Base-by-base conservation (phyloP, 2,113 vertebrate species). In the Pachycephala philippinensis region DNA sequence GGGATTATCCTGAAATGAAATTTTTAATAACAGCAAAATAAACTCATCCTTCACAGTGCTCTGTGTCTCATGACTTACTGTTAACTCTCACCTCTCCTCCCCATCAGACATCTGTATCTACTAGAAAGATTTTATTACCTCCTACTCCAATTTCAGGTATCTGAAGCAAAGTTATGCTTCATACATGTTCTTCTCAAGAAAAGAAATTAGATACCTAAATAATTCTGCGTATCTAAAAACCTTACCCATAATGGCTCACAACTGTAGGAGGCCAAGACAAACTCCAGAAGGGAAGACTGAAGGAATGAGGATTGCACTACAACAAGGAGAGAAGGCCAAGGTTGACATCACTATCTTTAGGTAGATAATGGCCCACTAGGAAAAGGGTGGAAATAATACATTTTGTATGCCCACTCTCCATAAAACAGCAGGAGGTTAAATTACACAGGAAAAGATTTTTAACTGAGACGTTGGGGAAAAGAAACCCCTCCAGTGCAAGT, bases 11-110 rank as follows among this genome's bases (percentile, higher is more conserved):
- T 80, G 84, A 95, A 96, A 96, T 95, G 77, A 93, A 91, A 83
- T 96, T 95, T 96, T 95, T 95, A 95, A 96, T 91, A 96, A 96
- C 82, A 89, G 87, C 84, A 96, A 96, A 96, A 95, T 96, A 96
- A 97, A 96, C 84, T 83, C 82, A 96, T 96, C 82, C 71, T 90
- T 96, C 90, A 93, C 68, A 83, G 63, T 52, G 77, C 82, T 95
- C 60, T 72, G 65, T 77, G 27, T 63, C 90, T 91, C 93, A 90
- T 20, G 70, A 86, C 87, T 93, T 87, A 15, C 16, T 37, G 66
- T 91, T 95, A 93, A 95, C 93, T 94, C 89, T 94, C 87, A 61
- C 74, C 59, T 90, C 75, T 83, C 92, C 86, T 93, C 66, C 49
- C 37, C 18, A 9, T 49, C 64, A 21, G 24, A 70, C 56, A 63